Conservation (phyloP, 2,113 vertebrate species). For the Tinamus guttatus region DNA sequence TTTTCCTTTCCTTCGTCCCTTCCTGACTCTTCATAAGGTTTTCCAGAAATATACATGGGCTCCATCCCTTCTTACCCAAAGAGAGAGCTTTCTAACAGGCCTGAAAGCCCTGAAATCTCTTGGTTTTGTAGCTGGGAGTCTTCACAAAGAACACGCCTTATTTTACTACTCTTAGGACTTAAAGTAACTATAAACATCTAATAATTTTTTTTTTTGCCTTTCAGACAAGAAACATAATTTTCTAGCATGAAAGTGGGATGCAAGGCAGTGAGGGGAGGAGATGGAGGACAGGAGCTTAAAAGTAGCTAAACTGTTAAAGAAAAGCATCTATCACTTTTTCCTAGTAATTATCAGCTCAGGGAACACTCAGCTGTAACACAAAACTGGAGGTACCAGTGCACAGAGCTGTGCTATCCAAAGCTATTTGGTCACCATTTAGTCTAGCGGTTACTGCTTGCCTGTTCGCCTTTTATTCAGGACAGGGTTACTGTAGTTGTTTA, state of each 20-base stretch:
- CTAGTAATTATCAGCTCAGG: not conserved
- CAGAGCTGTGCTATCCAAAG: not conserved
- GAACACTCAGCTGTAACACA: not conserved
- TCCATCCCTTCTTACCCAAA: not conserved
- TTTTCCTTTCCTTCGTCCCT: not conserved
- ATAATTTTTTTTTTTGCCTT: conserved; percentile 1
- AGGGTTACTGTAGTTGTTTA: not conserved
- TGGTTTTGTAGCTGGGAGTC: not conserved
- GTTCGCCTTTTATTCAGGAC: not conserved
- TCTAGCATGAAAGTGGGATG: not conserved
- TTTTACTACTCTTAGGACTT: not conserved
- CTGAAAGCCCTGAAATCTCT: not conserved
- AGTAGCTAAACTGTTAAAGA: not conserved
- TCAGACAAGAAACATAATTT: not conserved
- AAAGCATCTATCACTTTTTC: not conserved
- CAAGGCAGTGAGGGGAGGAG: not conserved
- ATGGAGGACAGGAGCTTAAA: not conserved
- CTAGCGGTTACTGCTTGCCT: not conserved
- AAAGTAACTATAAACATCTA: conserved; percentile 11
- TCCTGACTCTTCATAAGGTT: not conserved
- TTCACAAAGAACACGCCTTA: not conserved
- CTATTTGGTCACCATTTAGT: not conserved
- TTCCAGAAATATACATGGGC: not conserved
- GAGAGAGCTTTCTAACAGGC: not conserved
- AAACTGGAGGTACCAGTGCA: not conserved